Percentiles rank a stretch among this genome's conserved stretches.
Conservation (phyloP, 2,113 vertebrate species). For the Pycnonotus jocosus region DNA sequence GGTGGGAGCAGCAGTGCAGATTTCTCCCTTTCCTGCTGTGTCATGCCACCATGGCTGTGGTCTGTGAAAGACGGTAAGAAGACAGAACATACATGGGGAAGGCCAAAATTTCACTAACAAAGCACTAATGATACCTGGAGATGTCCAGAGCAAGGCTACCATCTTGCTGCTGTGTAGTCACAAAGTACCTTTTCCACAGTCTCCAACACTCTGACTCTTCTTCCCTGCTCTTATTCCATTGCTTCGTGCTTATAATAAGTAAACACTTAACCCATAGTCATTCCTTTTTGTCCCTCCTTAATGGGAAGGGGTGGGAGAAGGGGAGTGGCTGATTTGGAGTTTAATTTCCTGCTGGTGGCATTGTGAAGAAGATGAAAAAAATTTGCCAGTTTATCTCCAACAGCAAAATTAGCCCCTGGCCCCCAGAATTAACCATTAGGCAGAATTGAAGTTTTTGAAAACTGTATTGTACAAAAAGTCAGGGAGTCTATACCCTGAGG, state of each 20-base stretch:
- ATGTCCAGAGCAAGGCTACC: background rate
- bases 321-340: background rate
- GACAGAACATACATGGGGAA: background rate
- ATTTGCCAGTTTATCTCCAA: background rate
- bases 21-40: background rate
- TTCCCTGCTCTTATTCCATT: background rate
- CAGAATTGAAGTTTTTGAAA: background rate
- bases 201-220: background rate
- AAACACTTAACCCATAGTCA: background rate
- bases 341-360: background rate
- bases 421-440: background rate
- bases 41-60: background rate
- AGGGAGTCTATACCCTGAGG: background rate
- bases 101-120: background rate
- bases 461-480: background rate
- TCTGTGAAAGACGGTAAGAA: background rate
- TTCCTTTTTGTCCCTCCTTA: background rate
- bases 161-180: background rate
- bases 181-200: background rate
- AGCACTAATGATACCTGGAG: background rate
- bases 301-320: fast-evolving
- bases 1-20: background rate
- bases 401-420: background rate
- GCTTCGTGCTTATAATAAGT: background rate
- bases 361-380: background rate